Percentiles rank a stretch among this genome's conserved stretches.
phyloP scores from a whole-genome alignment of 2,113 vertebrate genomes.

The Urocynchramus pylzowi region DNA sequence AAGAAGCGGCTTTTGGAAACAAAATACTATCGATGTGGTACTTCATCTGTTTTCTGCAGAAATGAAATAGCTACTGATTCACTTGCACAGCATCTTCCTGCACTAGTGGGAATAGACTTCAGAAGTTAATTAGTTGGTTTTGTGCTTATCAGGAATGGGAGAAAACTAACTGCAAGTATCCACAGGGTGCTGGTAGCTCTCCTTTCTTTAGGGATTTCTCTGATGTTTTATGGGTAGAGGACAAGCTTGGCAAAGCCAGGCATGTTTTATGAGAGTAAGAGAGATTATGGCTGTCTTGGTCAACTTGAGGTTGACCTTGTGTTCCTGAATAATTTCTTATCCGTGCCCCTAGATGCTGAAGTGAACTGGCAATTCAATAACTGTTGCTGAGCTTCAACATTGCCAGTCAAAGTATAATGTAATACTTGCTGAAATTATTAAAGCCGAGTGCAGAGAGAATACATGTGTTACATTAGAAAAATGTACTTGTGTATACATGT shows the following conservation, averaged over 20 bases:
- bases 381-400: not conserved
- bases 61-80: not conserved
- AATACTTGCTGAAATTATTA: not conserved
- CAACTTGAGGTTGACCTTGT: not conserved
- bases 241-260: not conserved
- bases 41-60: not conserved
- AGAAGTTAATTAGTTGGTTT: not conserved
- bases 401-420: not conserved
- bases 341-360: not conserved
- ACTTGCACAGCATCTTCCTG: not conserved
- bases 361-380: not conserved
- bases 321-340: not conserved
- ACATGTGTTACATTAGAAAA: not conserved
- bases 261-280: not conserved
- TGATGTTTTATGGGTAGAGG: not conserved
- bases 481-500: not conserved
- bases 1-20: not conserved
- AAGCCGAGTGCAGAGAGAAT: not conserved
- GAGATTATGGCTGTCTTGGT: not conserved
- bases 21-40: not conserved
- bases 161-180: not conserved
- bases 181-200: not conserved
- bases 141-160: not conserved
- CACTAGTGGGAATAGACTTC: not conserved
- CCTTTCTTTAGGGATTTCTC: not conserved